Conservation (phyloP, 2,113 vertebrate species). For the Hylia prasina region DNA sequence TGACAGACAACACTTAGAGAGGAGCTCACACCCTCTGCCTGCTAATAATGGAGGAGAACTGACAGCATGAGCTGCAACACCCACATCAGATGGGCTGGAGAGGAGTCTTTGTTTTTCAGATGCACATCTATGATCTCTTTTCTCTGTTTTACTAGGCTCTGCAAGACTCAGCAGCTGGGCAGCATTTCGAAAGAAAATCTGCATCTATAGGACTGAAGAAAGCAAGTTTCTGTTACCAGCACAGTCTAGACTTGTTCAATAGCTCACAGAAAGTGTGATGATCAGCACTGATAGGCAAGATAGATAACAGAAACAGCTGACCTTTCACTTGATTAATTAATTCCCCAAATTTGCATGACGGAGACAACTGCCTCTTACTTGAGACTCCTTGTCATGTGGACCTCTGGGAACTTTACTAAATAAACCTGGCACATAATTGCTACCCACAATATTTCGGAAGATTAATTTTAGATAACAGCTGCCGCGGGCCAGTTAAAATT, state of each 20-base stretch:
- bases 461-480: not conserved
- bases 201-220: not conserved
- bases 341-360: not conserved
- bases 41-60: not conserved
- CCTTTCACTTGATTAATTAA: conserved; percentile 30
- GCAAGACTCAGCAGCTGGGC: conserved; percentile 11
- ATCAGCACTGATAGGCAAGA: conserved; percentile 48
- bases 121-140: not conserved
- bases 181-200: conserved; percentile 10
- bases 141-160: conserved; percentile 23
- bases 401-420: conserved; percentile 21
- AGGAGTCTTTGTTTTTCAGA: not conserved
- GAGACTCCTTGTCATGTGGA: not conserved
- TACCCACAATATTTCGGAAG: not conserved
- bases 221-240: conserved; percentile 32
- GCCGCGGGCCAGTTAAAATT: not conserved
- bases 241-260: conserved; percentile 34
- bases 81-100: not conserved
- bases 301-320: conserved; percentile 32
- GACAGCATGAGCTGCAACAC: not conserved
- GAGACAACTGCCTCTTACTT: conserved; percentile 23
- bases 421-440: not conserved
- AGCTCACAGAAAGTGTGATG: conserved; percentile 19
- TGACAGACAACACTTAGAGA: not conserved
- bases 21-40: not conserved